Conservation (phyloP, 2,113 vertebrate genomes). For the Lasiurus cinereus region DNA sequence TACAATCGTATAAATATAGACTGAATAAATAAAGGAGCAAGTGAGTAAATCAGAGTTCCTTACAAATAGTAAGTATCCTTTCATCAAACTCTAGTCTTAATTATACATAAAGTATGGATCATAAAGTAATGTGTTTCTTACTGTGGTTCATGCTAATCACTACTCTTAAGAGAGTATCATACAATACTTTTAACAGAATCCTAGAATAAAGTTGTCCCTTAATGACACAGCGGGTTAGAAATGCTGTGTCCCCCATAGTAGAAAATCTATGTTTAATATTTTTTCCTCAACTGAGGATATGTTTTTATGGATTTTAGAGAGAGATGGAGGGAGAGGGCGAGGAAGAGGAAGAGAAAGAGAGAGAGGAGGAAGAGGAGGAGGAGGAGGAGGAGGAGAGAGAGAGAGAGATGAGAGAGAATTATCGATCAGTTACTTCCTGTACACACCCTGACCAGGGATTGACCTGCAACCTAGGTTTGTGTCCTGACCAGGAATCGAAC, state of each 20-base stretch:
- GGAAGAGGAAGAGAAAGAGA: neutral
- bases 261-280: neutral
- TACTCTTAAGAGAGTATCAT: neutral
- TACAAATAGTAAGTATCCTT: conserved; percentile 16
- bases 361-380: no score
- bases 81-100: neutral
- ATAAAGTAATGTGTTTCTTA: neutral
- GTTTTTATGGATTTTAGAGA: neutral
- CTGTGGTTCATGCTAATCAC: neutral
- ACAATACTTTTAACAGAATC: neutral
- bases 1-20: neutral
- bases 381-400: no score
- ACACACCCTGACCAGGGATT: neutral
- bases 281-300: neutral
- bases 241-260: no score
- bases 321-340: neutral
- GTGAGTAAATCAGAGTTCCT: neutral
- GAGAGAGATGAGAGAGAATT: neutral
- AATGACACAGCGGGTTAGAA: no score
- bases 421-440: neutral
- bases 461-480: neutral
- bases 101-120: neutral
- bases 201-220: neutral
- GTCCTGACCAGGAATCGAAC: neutral
- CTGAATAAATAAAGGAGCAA: neutral